Evolutionary conservation across 2,888 invertebrate genomes (phyloP), one percentile per base, ranked within the genome.

Genomic region (Parnassius orleans): DNA sequence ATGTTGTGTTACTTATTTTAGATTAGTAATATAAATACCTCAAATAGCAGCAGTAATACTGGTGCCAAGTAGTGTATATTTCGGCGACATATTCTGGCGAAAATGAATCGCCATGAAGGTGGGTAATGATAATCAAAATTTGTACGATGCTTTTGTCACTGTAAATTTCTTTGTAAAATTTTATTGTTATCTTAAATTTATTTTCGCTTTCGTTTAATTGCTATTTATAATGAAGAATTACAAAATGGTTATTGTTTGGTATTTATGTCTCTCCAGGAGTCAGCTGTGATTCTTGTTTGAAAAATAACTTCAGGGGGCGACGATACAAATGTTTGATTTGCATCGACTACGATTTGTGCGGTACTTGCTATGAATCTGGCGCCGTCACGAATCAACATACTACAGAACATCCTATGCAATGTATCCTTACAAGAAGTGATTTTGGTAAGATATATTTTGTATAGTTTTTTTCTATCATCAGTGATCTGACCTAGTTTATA

Each of bases 301-400:
- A 98, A 93, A 97, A 97, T 86, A 98, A 99, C 92, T 99, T 99
- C 90, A 95, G 97, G 90, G 99, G 99, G 80, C 95, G 98, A 87
- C 95, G 99, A 80, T 99, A 98, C 93, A 99, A 99, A 94, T 99
- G 99, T 93, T 95, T 99, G 87, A 96, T 98, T 80, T 99, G 99
- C 93, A 98, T 98, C 92, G 99, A 99, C 93, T 99, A 98, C 93
- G 99, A 99, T 93, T 94, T 99, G 79, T 99, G 99, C 93, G 97
- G 98, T 79, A 95, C 95, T 78, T 99, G 99, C 89, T 98, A 97
- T 90, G 98, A 99, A 87, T 95, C 95, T 76, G 97, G 97, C 78
- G 96, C 96, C 70, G 96, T 96, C 69, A 97, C 96, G 76, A 96
- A 97, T 72, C 95, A 98, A 78, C 99, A 99, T 90, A 96, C 97